phyloP scores from a whole-genome alignment of 2,113 vertebrate genomes.

The Pachycephala philippinensis region DNA sequence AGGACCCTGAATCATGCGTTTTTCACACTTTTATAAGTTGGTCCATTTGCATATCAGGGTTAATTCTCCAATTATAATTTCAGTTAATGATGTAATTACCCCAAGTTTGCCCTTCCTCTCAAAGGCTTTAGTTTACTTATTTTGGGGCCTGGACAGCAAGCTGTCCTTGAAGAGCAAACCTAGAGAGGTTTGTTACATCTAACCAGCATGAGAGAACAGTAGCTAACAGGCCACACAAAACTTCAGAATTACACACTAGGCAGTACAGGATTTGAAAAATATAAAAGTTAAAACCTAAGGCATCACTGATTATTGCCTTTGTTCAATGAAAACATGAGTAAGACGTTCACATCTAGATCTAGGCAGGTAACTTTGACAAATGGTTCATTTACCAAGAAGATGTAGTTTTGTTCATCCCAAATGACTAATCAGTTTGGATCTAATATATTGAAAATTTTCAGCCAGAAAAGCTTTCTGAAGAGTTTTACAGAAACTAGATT shows the following conservation, averaged over 20 bases:
- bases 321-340: background rate
- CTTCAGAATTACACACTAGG: background rate
- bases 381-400: background rate
- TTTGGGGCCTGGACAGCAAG: background rate
- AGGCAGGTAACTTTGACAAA: background rate
- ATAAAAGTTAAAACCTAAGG: background rate
- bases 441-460: background rate
- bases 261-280: background rate
- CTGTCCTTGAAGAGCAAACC: background rate
- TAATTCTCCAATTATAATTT: background rate
- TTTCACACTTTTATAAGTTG: background rate
- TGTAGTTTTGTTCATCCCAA: background rate
- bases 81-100: background rate
- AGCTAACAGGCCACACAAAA: background rate
- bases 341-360: fast-evolving
- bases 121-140: background rate
- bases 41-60: background rate
- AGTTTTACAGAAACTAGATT: background rate
- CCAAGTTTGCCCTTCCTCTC: background rate
- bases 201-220: background rate
- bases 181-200: background rate
- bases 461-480: background rate
- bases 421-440: background rate
- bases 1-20: background rate
- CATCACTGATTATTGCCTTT: background rate